These are phyloP conservation scores for Drosophila cracens DNA, from an alignment of 2,888 invertebrate species.

Conservation along the genomic window DNA sequence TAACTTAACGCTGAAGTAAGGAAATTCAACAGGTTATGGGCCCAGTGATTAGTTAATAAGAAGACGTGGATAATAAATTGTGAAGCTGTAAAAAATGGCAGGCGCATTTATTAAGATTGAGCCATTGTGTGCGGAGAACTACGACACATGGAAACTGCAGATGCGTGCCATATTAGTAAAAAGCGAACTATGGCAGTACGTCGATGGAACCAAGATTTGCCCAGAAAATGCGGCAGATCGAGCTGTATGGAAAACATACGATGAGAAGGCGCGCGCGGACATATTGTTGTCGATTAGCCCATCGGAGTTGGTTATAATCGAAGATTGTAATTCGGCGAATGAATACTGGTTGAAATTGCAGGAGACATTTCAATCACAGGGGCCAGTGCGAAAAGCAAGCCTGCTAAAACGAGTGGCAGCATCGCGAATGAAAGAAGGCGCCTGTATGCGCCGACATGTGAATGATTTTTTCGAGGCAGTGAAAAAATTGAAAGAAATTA, in stretches of 20 bases:
- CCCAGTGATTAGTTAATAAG: too few relatives aligned
- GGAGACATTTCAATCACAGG: background rate
- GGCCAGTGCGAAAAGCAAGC: background rate
- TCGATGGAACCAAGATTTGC: too few relatives aligned
- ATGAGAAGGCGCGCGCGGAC: background rate
- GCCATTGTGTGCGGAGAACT: background rate
- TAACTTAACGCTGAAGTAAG: too few relatives aligned
- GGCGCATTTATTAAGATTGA: background rate
- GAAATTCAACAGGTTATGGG: too few relatives aligned
- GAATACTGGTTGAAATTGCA: background rate
- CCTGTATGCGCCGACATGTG: slow-evolving; percentile 5
- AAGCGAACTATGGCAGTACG: too few relatives aligned
- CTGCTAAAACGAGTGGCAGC: background rate
- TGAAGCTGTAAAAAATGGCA: too few relatives aligned
- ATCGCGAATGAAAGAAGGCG: slow-evolving; percentile 14
- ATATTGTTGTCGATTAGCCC: background rate
- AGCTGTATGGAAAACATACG: too few relatives aligned
- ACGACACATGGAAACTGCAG: background rate
- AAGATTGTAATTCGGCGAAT: too few relatives aligned
- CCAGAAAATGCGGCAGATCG: too few relatives aligned
- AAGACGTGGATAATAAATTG: too few relatives aligned
- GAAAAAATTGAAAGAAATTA: slow-evolving; percentile 22
- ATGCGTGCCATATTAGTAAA: too few relatives aligned
- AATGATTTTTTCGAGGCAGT: slow-evolving; percentile 25
- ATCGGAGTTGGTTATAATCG: background rate